These are phyloP conservation scores for Podiceps cristatus DNA, from an alignment of 2,113 vertebrate genomes.

Conservation along the genomic window DNA sequence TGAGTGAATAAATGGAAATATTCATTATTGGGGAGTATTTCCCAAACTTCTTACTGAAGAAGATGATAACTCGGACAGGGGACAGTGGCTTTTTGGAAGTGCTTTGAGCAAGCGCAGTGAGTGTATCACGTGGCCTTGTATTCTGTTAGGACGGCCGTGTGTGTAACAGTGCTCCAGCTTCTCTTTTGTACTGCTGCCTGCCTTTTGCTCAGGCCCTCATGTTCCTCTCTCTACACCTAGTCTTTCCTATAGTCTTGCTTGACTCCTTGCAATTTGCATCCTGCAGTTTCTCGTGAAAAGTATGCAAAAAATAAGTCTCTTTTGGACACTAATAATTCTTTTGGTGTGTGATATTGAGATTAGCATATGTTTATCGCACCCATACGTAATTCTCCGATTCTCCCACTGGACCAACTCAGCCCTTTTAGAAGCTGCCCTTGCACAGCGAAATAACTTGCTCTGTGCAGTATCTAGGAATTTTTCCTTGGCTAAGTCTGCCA, in stretches of 20 bases:
- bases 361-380: neutral
- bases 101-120: neutral
- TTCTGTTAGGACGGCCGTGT: neutral
- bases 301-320: neutral
- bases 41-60: neutral
- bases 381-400: neutral
- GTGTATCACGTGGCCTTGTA: accelerated
- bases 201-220: neutral
- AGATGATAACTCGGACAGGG: neutral
- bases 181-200: neutral
- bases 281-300: neutral
- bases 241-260: neutral
- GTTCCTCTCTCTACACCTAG: neutral
- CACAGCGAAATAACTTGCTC: neutral
- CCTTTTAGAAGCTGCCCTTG: neutral
- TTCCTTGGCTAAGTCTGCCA: neutral
- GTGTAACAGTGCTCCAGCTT: neutral
- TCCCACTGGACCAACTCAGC: neutral
- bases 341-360: neutral
- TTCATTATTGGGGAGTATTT: neutral
- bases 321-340: neutral
- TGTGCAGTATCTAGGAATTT: neutral
- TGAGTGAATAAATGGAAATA: neutral
- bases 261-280: neutral
- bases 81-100: neutral